phyloP scores from a whole-genome alignment of 2,888 invertebrate genomes.

The Crocallis elinguaria region DNA sequence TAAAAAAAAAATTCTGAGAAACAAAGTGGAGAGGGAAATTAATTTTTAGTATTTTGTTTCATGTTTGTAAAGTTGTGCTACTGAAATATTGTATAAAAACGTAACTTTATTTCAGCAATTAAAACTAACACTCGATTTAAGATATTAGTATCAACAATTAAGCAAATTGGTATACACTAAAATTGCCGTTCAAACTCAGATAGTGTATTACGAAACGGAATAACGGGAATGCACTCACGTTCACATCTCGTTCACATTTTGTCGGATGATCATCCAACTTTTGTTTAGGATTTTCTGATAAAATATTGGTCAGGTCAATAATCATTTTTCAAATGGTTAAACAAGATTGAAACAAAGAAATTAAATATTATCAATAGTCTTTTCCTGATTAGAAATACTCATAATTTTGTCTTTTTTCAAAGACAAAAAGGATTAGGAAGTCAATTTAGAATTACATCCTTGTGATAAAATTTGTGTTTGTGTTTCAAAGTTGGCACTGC shows the following conservation, averaged over 20 bases:
- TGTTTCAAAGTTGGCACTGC: too few species aligned
- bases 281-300: not conserved
- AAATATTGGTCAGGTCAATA: not conserved
- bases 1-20: not conserved
- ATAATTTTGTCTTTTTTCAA: too few species aligned
- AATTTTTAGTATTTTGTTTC: not conserved
- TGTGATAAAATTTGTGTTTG: too few species aligned
- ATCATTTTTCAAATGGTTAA: too few species aligned
- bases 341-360: too few species aligned
- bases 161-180: conserved; percentile 26
- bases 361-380: too few species aligned
- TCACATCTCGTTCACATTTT: not conserved
- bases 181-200: conserved; percentile 19
- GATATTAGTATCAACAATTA: conserved; percentile 26
- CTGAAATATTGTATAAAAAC: not conserved
- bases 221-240: conserved; percentile 8
- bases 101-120: conserved; percentile 16
- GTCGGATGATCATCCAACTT: not conserved
- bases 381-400: too few species aligned
- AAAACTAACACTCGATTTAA: conserved; percentile 22
- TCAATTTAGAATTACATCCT: too few species aligned
- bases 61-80: not conserved
- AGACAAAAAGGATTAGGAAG: too few species aligned
- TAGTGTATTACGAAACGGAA: conserved; percentile 13
- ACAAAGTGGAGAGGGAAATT: not conserved